phyloP scores from a whole-genome alignment of 2,888 invertebrate genomes.

The Cantharis nigra region DNA sequence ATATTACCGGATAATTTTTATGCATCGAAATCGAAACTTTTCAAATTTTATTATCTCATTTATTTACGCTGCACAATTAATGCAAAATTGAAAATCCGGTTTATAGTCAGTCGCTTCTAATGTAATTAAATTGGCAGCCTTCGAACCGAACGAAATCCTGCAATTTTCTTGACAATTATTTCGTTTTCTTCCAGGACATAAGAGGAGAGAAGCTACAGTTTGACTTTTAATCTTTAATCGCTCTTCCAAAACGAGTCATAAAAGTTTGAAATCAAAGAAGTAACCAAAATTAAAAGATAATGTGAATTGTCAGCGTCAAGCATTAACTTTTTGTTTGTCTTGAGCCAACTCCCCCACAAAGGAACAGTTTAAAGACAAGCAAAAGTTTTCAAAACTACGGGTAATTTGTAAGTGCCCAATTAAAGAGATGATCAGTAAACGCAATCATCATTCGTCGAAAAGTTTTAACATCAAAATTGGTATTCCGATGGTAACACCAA shows the following conservation, averaged over 20 bases:
- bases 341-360: not conserved
- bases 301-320: conserved; percentile 10
- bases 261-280: conserved; percentile 1
- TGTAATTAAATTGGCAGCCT: conserved; percentile 38
- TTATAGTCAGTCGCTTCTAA: conserved; percentile 30
- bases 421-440: conserved; percentile 19
- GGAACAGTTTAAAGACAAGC: not conserved
- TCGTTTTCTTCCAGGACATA: not conserved
- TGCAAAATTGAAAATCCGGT: conserved; percentile 34
- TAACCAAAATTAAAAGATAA: conserved; percentile 16
- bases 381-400: conserved; percentile 22
- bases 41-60: not conserved
- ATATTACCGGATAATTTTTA: conserved; percentile 26
- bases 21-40: conserved; percentile 23
- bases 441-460: not conserved
- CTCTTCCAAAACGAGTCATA: not conserved
- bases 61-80: conserved; percentile 31
- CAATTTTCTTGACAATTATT: not conserved
- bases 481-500: conserved; percentile 39
- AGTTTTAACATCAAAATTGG: conserved; percentile 38
- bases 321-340: conserved; percentile 26
- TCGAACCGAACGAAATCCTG: conserved; percentile 17
- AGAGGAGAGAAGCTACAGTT: not conserved
- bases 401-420: conserved; percentile 30
- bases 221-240: not conserved